Base-by-base conservation (phyloP, 2,888 invertebrate genomes). In the Zygogramma bicolorata region DNA sequence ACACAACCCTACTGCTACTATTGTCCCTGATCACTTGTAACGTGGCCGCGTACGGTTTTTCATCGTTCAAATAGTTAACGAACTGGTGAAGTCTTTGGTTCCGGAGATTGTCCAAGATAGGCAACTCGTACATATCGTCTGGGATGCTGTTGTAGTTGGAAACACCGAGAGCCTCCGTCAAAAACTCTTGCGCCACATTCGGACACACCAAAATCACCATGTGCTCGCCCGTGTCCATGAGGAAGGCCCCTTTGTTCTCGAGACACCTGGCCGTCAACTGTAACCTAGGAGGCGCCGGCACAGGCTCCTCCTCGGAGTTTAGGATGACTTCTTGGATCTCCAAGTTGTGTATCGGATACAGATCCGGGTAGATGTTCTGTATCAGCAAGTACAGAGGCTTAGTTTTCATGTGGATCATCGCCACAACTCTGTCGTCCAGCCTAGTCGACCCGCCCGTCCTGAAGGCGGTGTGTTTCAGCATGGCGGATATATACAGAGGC, bases 391-490 rank as follows among this genome's bases (percentile, higher is more conserved):
- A 87, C 65, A 97, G 89, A 7, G 99, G 98, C 81, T 95, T 87
- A 42, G 93, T 92, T 89, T 99, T 98, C 91, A 98, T 93, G 86
- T 94, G 92, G 86, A 97, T 95, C 97, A 99, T 96, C 67, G 96
- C 95, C 82, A 92, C 94, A 38, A 97, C 93, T 68, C 99, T 91
- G 87, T 98, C 97, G 89, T 99, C 99, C 66, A 98, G 88, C 40
- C 95, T 92, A 2, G 97, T 97, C 83, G 94, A 94, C 13, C 93
- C 92, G 73, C 97, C 97, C 69, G 94, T 92, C 79, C 97, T 92
- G 89, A 99, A 98, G 13, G 97, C 97, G 81, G 94, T 92, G 88
- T 93, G 91, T 89, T 98, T 98, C 66, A 99, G 89, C 83, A 98
- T 87, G 38, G 97, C 97, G 75, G 96, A 91, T 79, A 97, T 93